Evolutionary conservation across 2,888 invertebrate genomes (phyloP).

Genomic region (Alentia gelatinosa): DNA sequence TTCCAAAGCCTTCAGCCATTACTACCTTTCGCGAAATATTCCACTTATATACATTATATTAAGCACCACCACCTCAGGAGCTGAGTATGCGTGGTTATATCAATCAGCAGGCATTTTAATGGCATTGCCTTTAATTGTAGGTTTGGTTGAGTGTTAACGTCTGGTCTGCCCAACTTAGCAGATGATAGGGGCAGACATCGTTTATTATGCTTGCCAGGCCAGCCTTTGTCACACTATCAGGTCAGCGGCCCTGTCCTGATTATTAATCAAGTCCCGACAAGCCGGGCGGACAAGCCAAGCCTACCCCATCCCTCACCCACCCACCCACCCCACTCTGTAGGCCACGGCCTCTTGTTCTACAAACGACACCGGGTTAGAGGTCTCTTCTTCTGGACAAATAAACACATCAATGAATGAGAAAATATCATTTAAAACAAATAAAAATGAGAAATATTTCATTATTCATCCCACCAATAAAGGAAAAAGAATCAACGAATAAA

Average conservation of each 20-base stretch:
- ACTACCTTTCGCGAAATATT: neutral
- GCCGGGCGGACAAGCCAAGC: neutral
- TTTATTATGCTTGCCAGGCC: neutral
- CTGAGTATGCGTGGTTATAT: too few species aligned
- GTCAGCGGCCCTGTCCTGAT: conserved; percentile 28
- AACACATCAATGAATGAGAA: too few species aligned
- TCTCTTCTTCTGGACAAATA: too few species aligned
- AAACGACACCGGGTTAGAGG: too few species aligned
- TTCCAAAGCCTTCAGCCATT: neutral
- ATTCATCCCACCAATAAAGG: too few species aligned
- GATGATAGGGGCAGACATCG: conserved; percentile 1
- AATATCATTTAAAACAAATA: too few species aligned
- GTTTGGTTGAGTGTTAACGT: neutral
- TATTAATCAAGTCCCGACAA: conserved; percentile 19
- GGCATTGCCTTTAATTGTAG: too few species aligned
- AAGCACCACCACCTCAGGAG: too few species aligned
- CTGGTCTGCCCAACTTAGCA: neutral
- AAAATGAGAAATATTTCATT: too few species aligned
- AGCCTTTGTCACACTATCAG: conserved; percentile 36
- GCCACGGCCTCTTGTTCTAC: neutral
- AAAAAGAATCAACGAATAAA: too few species aligned
- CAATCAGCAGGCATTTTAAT: too few species aligned
- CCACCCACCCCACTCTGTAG: neutral
- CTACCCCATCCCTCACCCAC: neutral
- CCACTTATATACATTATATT: too few species aligned